These are phyloP conservation scores for Drosophila busckii DNA, from an alignment of 1,140 invertebrate genomes.

Conservation along the genomic window DNA sequence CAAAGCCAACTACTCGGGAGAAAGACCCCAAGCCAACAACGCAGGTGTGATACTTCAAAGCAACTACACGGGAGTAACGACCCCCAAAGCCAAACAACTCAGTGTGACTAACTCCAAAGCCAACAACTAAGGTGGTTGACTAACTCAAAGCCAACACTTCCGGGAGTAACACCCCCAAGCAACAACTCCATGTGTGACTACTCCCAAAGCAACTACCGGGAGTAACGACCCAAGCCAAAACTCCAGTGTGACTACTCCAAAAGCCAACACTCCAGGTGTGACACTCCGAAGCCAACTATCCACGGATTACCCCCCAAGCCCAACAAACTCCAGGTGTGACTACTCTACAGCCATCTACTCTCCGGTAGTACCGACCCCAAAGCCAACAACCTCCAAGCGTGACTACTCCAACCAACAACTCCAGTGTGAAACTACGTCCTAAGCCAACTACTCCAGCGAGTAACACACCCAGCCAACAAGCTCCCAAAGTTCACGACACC, in stretches of 20 bases:
- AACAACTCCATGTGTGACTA: too few species aligned
- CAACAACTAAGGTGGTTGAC: not conserved
- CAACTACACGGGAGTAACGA: not conserved
- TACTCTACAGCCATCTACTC: not conserved
- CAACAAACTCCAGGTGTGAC: too few species aligned
- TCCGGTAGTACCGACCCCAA: not conserved
- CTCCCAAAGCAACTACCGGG: not conserved
- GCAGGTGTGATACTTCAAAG: not conserved
- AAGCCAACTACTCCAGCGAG: not conserved
- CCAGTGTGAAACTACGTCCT: not conserved
- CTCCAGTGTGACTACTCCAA: constrained; percentile 1
- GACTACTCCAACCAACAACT: not conserved
- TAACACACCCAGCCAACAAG: too few species aligned
- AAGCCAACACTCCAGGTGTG: not conserved
- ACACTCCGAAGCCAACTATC: not conserved
- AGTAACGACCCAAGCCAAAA: not conserved
- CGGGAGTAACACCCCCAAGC: constrained; percentile 3
- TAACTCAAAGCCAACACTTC: not conserved
- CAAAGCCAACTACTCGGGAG: not conserved
- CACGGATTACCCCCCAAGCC: too few species aligned
- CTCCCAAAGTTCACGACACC: too few species aligned
- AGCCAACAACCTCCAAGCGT: not conserved
- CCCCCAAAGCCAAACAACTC: not conserved
- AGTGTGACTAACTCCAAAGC: not conserved
- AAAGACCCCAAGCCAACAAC: constrained; percentile 1